Evolutionary conservation across 2,888 invertebrate species (phyloP).

Genomic region (Atethmia centrago): DNA sequence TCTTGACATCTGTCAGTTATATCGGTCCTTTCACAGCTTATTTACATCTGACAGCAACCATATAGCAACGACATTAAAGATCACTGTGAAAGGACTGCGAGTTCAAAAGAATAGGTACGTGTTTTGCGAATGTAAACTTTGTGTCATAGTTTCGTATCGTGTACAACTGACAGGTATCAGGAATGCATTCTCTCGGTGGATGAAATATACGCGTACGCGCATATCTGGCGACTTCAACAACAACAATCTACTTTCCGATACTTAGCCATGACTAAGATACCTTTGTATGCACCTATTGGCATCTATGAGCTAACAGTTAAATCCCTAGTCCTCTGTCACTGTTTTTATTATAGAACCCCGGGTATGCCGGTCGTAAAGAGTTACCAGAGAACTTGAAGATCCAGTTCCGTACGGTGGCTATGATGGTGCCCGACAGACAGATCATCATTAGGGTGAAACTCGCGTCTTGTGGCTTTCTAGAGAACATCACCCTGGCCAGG

Average conservation of each 20-base stretch:
- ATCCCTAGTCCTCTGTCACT: background rate
- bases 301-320: background rate
- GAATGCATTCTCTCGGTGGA: background rate
- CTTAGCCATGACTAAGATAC: background rate
- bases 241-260: background rate
- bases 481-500: constrained; percentile 98
- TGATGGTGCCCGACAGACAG: constrained; percentile 99
- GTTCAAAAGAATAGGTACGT: background rate
- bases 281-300: background rate
- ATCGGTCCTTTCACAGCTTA: background rate
- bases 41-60: background rate
- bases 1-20: background rate
- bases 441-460: constrained; percentile 99
- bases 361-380: constrained; percentile 98
- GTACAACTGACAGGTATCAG: background rate
- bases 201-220: too few species aligned
- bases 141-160: background rate
- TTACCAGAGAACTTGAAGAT: constrained; percentile 99
- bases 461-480: constrained; percentile 98
- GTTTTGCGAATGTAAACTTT: background rate
- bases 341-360: constrained; percentile 95
- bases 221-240: too few species aligned
- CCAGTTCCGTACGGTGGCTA: constrained; percentile 99
- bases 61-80: background rate
- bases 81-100: background rate